Evolutionary conservation across 2,888 invertebrate species (phyloP).

Genomic region (Limnephilus marmoratus): DNA sequence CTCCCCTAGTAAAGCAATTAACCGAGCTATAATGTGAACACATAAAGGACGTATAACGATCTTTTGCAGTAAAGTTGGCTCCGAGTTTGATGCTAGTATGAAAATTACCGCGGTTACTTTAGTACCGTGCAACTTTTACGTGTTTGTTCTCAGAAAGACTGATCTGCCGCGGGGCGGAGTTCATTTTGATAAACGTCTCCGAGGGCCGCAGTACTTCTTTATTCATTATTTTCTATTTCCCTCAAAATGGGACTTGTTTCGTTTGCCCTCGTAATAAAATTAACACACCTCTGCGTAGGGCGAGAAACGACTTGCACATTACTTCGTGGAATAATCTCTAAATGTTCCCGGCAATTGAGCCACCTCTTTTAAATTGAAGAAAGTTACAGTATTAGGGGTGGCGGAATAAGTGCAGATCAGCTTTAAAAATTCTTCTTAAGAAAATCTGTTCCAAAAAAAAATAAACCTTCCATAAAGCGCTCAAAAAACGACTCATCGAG

Average conservation of each 20-base stretch:
- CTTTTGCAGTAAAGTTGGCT: background rate
- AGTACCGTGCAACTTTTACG: conserved; percentile 56
- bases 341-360: conserved; percentile 5
- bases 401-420: background rate
- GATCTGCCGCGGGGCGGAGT: conserved; percentile 60
- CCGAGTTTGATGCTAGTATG: conserved; percentile 32
- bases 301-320: background rate
- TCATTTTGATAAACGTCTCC: conserved; percentile 61
- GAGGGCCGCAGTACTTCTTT: background rate
- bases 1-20: conserved; percentile 33
- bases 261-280: conserved; percentile 1
- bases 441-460: background rate
- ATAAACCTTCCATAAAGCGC: background rate
- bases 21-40: conserved; percentile 7
- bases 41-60: conserved; percentile 21
- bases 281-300: conserved; percentile 1
- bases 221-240: conserved; percentile 13
- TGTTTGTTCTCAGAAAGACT: conserved; percentile 51
- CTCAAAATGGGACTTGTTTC: background rate
- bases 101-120: conserved; percentile 51
- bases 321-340: background rate
- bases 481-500: background rate
- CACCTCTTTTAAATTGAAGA: conserved; percentile 9
- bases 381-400: background rate
- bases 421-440: background rate